Percentiles rank a stretch among this genome's conserved stretches.
phyloP scores from a whole-genome alignment of 2,888 invertebrate species.

The Xestia c-nigrum region DNA sequence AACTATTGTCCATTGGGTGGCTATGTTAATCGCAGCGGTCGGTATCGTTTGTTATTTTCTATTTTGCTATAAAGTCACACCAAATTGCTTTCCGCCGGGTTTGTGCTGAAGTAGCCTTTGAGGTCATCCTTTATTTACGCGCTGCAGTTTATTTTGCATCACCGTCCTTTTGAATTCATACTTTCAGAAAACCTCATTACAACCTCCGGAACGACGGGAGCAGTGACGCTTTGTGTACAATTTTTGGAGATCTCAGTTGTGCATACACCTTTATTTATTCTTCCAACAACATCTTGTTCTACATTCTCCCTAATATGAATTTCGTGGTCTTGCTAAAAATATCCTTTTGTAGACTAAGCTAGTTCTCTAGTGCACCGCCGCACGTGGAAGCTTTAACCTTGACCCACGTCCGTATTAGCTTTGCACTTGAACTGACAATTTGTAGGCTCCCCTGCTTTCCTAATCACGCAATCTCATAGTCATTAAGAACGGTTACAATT shows the following conservation, averaged over 20 bases:
- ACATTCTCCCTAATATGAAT: not conserved
- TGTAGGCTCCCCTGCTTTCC: slow-evolving; percentile 10
- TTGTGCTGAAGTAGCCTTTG: not conserved
- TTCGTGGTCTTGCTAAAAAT: not conserved
- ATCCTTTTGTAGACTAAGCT: not conserved
- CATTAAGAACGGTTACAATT: not conserved
- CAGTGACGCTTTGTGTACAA: not conserved
- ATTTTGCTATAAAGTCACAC: not conserved
- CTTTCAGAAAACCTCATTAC: slow-evolving; percentile 18
- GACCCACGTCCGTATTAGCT: slow-evolving; percentile 15
- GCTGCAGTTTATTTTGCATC: slow-evolving; percentile 1
- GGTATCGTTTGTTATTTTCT: not conserved
- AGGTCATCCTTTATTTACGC: slow-evolving; percentile 22
- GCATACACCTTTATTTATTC: not conserved
- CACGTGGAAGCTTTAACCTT: slow-evolving; percentile 37
- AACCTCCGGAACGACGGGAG: slow-evolving; percentile 7
- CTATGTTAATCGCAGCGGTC: too few relatives aligned
- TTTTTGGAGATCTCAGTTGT: slow-evolving; percentile 1
- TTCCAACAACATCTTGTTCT: not conserved
- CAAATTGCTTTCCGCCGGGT: not conserved
- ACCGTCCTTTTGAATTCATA: slow-evolving; percentile 29
- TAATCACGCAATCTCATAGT: slow-evolving; percentile 17
- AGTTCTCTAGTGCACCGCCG: not conserved
- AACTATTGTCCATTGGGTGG: not conserved
- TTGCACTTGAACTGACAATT: slow-evolving; percentile 48